Evolutionary conservation across 2,797 vertebrate genomes (phyloP), one percentile per base, ranked within the genome.

Genomic region (Denticeps clupeoides): DNA sequence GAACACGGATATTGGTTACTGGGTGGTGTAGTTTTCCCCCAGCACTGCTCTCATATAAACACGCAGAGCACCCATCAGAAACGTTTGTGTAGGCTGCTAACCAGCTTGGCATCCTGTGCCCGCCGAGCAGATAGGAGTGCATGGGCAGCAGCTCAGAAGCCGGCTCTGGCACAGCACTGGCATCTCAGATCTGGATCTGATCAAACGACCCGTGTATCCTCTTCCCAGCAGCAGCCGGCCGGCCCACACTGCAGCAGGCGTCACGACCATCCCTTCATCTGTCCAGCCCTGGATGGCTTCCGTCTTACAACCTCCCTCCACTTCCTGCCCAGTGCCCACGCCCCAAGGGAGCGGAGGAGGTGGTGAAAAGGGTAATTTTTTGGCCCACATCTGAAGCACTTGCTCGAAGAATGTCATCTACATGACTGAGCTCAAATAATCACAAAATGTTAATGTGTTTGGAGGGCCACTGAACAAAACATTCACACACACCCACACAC

Each of bases 341-440:
- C n/a, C n/a, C n/a, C n/a, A n/a, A n/a, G n/a, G n/a, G n/a, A n/a
- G n/a, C n/a, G n/a, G n/a, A n/a, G n/a, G n/a, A n/a, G n/a, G n/a
- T n/a, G n/a, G n/a, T n/a, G n/a, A n/a, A n/a, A n/a, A n/a, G n/a
- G n/a, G n/a, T n/a, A n/a, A n/a, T 68, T 73, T 68, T 68, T 43
- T 59, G 47, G 33, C 27, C 40, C 21, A 15, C 55, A 38, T 70
- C 70, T 68, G 54, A 57, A 57, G 69, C 70, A 74, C 77, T 69
- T 70, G 64, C 57, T 54, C 63, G 52, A 50, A 59, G 58, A 65
- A 60, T 62, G 53, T 44, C 71, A 69, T 72, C 47, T 58, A 63
- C 41, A 60, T 65, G 71, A 72, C 63, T 72, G 51, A 60, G 56
- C 49, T 67, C 24, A 64, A 67, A 68, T 70, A 40, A 57, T 60